Evolutionary conservation across 2,888 invertebrate species (phyloP).

Genomic region (Caenorhabditis zanzibari): DNA sequence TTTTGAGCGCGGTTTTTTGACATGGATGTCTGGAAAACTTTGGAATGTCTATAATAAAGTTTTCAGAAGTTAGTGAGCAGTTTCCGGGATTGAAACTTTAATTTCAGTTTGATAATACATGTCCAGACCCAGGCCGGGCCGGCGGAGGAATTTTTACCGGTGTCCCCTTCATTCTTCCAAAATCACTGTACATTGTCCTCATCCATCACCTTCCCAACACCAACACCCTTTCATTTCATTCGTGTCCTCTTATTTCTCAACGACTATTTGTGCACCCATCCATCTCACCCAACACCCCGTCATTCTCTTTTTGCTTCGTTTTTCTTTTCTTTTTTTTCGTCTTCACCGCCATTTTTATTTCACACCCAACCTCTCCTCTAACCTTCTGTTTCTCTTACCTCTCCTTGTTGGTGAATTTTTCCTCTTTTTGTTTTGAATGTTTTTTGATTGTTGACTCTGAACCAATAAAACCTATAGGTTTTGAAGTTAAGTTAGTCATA

Average conservation of each 20-base stretch:
- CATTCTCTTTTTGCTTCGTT: slow-evolving; percentile 4
- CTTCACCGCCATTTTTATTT: slow-evolving; percentile 26
- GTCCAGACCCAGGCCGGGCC: too few relatives aligned
- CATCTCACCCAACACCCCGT: slow-evolving; percentile 23
- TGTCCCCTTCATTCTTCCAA: too few relatives aligned
- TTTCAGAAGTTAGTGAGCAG: too few relatives aligned
- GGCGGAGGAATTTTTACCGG: too few relatives aligned
- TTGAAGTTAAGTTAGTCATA: slow-evolving; percentile 40
- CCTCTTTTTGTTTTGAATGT: background rate
- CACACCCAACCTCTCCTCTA: slow-evolving; percentile 21
- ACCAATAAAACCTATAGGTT: background rate
- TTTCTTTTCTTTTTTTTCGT: background rate
- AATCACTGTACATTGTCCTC: background rate
- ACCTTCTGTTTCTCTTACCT: slow-evolving; percentile 11
- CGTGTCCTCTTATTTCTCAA: background rate
- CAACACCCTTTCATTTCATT: background rate
- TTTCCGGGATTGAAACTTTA: background rate
- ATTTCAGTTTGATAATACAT: too few relatives aligned
- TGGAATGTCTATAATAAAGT: too few relatives aligned
- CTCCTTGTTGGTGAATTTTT: background rate
- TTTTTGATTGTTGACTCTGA: slow-evolving; percentile 20
- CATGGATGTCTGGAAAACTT: background rate
- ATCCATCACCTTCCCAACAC: background rate
- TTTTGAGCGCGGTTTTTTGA: background rate
- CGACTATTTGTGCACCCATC: slow-evolving; percentile 23